Evolutionary conservation across 2,113 vertebrate species (phyloP).

Genomic region (Ictalurus punctatus): DNA sequence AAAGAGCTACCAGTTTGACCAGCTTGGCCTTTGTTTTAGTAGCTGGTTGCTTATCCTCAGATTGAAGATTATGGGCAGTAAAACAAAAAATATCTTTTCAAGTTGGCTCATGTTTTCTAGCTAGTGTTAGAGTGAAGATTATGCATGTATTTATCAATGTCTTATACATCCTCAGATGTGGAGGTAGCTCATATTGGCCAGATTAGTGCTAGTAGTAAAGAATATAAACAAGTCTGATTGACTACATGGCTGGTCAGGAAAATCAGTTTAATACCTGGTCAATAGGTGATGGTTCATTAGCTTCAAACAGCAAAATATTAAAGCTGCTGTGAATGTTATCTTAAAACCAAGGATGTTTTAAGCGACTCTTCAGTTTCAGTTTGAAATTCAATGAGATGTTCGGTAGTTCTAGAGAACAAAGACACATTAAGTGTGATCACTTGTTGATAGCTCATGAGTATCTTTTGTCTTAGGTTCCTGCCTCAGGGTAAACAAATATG

Average conservation of each 20-base stretch:
- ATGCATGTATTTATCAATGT: background rate
- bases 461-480: background rate
- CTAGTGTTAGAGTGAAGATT: background rate
- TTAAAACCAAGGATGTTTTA: background rate
- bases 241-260: background rate
- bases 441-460: background rate
- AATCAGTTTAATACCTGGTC: background rate
- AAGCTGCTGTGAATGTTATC: background rate
- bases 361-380: background rate
- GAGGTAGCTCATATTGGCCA: background rate
- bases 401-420: background rate
- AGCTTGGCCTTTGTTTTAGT: no score
- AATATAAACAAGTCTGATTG: background rate
- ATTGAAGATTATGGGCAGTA: no score
- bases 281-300: background rate
- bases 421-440: background rate
- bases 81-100: background rate
- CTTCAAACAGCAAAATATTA: background rate
- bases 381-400: background rate
- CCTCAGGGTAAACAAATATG: background rate
- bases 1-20: no score
- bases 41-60: no score
- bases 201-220: background rate
- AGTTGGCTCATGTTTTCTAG: background rate
- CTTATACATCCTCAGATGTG: background rate